Evolutionary conservation across 2,888 invertebrate species (phyloP), one percentile per base, ranked within the genome.

Genomic region (Eristalinus sepulchralis): DNA sequence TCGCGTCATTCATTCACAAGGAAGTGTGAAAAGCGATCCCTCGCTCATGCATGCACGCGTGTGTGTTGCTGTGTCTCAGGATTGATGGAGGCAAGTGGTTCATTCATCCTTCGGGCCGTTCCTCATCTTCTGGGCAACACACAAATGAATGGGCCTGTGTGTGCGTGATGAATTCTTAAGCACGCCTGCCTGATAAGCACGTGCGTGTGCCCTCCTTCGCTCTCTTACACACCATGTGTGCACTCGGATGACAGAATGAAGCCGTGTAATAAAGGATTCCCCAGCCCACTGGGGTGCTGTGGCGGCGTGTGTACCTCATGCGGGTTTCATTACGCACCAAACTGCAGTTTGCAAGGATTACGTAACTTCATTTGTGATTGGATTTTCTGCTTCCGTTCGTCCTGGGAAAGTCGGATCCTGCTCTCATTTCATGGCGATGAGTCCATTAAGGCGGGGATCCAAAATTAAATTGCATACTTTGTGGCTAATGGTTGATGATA

Each of bases 1-100:
- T 78, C 86, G 82, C 76, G 71, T 75, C 83, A 60, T 71, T 83
- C 75, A 83, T 86, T 86, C 78, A 82, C 66, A 57, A 63, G 78
- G 66, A 86, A 83, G 86, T 86, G 86, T 83, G 83, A 83, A 86
- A 83, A 86, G 70, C 75, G 78, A 86, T 86, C 82, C 86, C 75
- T 83, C 17, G 17, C 47, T 57, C 70, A 67, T 86, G 63, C 66
- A 75, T 75, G 53, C 60, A 63, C 39, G 47, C 20, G 10, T 31
- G n/a, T 10, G 10, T 63, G 17, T 31, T 59, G 33, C 22, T 39
- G 66, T 57, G n/a, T 62, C 27, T 39, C 22, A 34, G 73, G 78
- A 70, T 79, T 79, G 83, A 86, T 79, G 70, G 73, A 75, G 60
- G 36, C 83, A 86, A 78, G 86, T 79, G 78, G 78, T 86, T 78